Conservation (phyloP, 2,888 invertebrate genomes). For the Actias luna region DNA sequence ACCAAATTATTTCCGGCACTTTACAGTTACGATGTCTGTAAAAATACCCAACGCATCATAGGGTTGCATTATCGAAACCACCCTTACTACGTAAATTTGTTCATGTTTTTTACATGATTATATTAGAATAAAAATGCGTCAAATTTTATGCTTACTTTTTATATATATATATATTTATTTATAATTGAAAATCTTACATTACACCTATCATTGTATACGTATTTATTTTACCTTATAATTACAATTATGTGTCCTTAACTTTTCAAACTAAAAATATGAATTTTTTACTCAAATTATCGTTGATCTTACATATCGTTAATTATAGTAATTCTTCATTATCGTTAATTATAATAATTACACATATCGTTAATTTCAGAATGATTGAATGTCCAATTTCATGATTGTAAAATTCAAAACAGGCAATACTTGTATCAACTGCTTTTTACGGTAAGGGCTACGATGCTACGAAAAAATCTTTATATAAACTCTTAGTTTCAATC, state of each 20-base stretch:
- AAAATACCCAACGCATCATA: slow-evolving; percentile 13
- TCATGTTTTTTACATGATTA: background rate
- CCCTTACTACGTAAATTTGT: slow-evolving; percentile 8
- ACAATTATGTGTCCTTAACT: too few relatives aligned
- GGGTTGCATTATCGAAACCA: background rate
- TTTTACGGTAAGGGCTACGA: background rate
- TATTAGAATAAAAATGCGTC: background rate
- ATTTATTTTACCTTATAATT: too few relatives aligned
- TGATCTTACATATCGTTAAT: too few relatives aligned
- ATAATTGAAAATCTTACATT: too few relatives aligned
- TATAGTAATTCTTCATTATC: too few relatives aligned
- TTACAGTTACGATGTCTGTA: slow-evolving; percentile 9
- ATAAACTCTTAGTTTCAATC: background rate
- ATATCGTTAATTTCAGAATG: too few relatives aligned
- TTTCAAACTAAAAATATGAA: too few relatives aligned
- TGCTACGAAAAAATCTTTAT: background rate
- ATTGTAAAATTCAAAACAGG: background rate
- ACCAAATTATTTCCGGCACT: background rate
- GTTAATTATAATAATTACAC: too few relatives aligned
- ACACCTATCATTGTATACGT: too few relatives aligned
- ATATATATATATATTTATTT: too few relatives aligned
- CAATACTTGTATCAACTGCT: background rate
- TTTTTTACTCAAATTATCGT: too few relatives aligned
- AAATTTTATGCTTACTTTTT: background rate
- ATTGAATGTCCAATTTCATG: too few relatives aligned